phyloP scores from a whole-genome alignment of 2,113 vertebrate species.

The Ancistrus triradiatus region DNA sequence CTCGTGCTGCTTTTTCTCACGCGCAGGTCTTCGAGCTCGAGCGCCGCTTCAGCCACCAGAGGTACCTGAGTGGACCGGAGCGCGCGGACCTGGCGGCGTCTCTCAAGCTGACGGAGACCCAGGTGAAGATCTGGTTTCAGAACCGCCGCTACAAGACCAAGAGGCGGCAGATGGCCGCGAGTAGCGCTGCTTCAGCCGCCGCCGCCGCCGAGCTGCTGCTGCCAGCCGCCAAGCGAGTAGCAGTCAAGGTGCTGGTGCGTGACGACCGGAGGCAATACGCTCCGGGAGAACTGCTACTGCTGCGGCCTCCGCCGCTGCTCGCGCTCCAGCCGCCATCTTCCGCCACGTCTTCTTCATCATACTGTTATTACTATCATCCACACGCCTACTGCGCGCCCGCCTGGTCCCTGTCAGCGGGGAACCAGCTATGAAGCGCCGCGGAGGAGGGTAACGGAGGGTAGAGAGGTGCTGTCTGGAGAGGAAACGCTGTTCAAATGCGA shows the following conservation, averaged over 20 bases:
- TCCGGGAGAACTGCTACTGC: conserved; percentile 86
- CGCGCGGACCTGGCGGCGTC: conserved; percentile 94
- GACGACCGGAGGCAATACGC: conserved; percentile 97
- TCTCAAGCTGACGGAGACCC: conserved; percentile 95
- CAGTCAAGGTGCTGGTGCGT: conserved; percentile 93
- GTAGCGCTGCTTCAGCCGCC: conserved; percentile 21
- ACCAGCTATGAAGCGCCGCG: conserved; percentile 58
- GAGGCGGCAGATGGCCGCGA: conserved; percentile 90
- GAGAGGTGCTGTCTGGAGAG: conserved; percentile 2
- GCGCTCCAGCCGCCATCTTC: conserved; percentile 74
- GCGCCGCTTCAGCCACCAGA: conserved; percentile 97
- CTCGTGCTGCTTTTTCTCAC: conserved; percentile 94
- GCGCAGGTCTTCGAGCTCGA: conserved; percentile 98
- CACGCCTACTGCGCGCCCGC: conserved; percentile 94
- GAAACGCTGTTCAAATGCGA: background rate
- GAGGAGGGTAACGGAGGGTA: background rate
- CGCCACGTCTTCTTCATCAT: conserved; percentile 9
- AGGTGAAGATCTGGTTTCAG: conserved; percentile 99
- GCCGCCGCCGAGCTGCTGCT: conserved; percentile 11
- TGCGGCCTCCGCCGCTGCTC: conserved; percentile 76
- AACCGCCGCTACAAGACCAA: conserved; percentile 99
- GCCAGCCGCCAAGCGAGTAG: conserved; percentile 92
- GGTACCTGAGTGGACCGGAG: conserved; percentile 94
- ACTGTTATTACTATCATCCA: conserved; percentile 85
- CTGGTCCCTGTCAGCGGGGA: conserved; percentile 87